A percentile compares a stretch with the other conserved stretches of the same genome.
Conservation (phyloP, 2,113 vertebrate genomes). For the Ancistrus triradiatus region DNA sequence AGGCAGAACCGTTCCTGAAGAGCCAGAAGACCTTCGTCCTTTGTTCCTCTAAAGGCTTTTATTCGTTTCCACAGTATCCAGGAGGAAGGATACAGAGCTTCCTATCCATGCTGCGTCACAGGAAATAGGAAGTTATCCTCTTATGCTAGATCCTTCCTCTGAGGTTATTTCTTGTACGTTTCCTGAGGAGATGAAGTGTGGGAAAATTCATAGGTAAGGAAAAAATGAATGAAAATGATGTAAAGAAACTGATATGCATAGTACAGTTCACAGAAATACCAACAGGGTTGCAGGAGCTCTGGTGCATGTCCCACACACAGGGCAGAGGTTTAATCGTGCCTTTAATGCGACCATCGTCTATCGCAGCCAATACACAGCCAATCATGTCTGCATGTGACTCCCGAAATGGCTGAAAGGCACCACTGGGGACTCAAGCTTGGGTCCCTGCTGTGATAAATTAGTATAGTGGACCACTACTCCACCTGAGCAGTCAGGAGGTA, state of each 20-base stretch:
- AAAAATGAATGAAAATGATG: not conserved
- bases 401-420: too few species aligned
- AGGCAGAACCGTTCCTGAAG: constrained; percentile 17
- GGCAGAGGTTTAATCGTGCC: too few species aligned
- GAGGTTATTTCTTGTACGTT: constrained; percentile 37
- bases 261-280: too few species aligned
- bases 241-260: not conserved
- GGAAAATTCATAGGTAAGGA: not conserved
- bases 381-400: too few species aligned
- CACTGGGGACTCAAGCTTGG: too few species aligned
- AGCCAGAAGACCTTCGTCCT: constrained; percentile 13
- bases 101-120: constrained; percentile 16
- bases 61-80: constrained; percentile 12
- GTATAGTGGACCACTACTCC: too few species aligned
- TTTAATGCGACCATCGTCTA: too few species aligned
- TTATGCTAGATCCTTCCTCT: constrained; percentile 32
- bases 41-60: constrained; percentile 25
- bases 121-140: constrained; percentile 42
- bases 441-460: too few species aligned
- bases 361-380: too few species aligned
- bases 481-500: too few species aligned
- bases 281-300: too few species aligned
- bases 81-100: constrained; percentile 28
- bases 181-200: constrained; percentile 22
- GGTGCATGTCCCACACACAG: too few species aligned